A percentile compares a stretch with the other conserved stretches of the same genome.
These are phyloP conservation scores for Formicarius rufipectus DNA, from an alignment of 2,113 vertebrate species.

Conservation along the genomic window DNA sequence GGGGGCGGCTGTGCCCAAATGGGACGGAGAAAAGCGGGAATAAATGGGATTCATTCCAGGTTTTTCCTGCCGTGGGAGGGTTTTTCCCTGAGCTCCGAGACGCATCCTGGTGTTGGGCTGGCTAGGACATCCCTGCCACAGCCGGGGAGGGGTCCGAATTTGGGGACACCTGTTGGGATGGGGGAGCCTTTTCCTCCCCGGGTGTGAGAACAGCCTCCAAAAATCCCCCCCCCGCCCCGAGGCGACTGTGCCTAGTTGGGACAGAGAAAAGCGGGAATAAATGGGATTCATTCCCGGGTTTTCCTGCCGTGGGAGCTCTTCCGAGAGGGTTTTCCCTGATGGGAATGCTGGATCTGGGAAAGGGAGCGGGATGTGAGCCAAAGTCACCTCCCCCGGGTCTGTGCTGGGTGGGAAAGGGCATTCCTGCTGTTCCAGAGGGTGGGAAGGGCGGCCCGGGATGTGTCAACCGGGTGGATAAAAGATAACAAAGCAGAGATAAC, in stretches of 20 bases:
- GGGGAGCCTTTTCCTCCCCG: no score
- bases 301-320: background rate
- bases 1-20: no score
- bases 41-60: background rate
- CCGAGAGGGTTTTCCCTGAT: background rate
- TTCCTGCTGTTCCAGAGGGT: background rate
- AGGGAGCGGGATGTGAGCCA: background rate
- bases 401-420: background rate
- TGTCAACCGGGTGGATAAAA: background rate
- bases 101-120: background rate
- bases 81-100: background rate
- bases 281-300: no score
- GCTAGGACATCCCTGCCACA: background rate
- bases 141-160: background rate
- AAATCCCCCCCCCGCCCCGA: background rate
- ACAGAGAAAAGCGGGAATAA: background rate
- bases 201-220: background rate
- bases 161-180: background rate
- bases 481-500: background rate
- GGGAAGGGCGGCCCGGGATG: background rate
- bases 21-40: background rate
- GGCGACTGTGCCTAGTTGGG: fast-evolving
- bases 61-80: background rate
- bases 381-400: background rate
- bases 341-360: background rate